Evolutionary conservation across 2,797 vertebrate genomes (phyloP).

Genomic region (Myiothlypis coronata): DNA sequence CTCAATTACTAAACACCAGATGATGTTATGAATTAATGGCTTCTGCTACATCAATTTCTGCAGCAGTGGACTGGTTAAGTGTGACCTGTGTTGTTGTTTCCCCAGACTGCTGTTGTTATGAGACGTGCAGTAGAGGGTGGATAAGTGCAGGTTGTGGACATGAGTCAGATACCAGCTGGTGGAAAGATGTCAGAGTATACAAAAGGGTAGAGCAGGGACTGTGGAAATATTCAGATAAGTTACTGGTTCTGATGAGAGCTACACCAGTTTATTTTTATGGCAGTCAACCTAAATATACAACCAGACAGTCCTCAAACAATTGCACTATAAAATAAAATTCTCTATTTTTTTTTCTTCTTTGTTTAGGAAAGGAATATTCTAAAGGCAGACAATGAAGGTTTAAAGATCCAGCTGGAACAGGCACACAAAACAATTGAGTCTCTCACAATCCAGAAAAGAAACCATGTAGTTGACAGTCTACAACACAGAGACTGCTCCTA

Average conservation of each 20-base stretch:
- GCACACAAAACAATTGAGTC: constrained; percentile 79
- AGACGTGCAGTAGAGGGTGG: neutral
- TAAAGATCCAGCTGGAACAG: constrained; percentile 77
- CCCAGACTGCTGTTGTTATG: neutral
- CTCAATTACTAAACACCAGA: neutral
- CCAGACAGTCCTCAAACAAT: neutral
- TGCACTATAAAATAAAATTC: neutral
- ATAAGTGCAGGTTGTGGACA: neutral
- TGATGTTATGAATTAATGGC: neutral
- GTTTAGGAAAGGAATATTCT: constrained; percentile 75
- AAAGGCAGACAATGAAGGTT: constrained; percentile 76
- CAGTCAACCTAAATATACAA: neutral
- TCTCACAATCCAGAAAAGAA: constrained; percentile 69
- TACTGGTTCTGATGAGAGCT: neutral
- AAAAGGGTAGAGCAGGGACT: neutral
- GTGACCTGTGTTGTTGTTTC: neutral
- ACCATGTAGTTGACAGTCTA: constrained; percentile 60
- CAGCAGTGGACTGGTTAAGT: neutral
- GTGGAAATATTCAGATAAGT: neutral
- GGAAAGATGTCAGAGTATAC: neutral
- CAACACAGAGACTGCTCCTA: constrained; percentile 68
- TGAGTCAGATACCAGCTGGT: neutral
- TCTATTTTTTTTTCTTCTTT: neutral
- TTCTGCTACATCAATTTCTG: neutral
- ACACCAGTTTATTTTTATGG: neutral